Evolutionary conservation across 2,113 vertebrate genomes (phyloP).

Genomic region (Helogale parvula): DNA sequence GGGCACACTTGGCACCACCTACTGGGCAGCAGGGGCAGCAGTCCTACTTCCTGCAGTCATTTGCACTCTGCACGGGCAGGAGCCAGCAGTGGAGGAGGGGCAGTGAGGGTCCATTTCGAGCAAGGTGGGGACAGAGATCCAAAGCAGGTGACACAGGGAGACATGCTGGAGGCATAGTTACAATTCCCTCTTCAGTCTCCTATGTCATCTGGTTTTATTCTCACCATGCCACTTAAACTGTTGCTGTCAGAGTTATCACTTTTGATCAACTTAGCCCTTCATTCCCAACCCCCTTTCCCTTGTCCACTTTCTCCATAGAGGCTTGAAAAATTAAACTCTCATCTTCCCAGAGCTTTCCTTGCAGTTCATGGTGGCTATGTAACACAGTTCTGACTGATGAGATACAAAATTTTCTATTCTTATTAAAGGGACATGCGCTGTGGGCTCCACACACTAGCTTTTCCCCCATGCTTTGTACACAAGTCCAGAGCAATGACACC

Average conservation of each 20-base stretch:
- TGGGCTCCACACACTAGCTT: neutral
- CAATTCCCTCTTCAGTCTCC: neutral
- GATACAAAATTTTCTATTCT: neutral
- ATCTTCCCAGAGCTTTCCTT: neutral
- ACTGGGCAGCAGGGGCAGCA: neutral
- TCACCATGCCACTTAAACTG: neutral
- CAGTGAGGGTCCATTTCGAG: neutral
- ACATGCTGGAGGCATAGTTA: neutral
- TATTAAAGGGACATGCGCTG: neutral
- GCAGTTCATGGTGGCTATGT: neutral
- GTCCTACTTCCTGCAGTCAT: neutral
- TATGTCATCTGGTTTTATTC: neutral
- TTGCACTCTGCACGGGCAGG: neutral
- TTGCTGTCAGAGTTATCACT: neutral
- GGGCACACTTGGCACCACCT: neutral
- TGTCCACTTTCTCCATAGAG: neutral
- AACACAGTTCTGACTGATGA: neutral
- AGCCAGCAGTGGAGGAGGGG: neutral
- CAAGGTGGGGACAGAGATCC: neutral
- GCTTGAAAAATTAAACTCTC: neutral
- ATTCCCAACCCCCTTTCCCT: neutral
- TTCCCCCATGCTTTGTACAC: no score
- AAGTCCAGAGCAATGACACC: neutral
- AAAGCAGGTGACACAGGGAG: neutral
- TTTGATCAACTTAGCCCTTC: neutral